Percentiles rank a stretch among this genome's conserved stretches.
phyloP scores from a whole-genome alignment of 2,797 vertebrate genomes.

The Babyrousa celebensis region DNA sequence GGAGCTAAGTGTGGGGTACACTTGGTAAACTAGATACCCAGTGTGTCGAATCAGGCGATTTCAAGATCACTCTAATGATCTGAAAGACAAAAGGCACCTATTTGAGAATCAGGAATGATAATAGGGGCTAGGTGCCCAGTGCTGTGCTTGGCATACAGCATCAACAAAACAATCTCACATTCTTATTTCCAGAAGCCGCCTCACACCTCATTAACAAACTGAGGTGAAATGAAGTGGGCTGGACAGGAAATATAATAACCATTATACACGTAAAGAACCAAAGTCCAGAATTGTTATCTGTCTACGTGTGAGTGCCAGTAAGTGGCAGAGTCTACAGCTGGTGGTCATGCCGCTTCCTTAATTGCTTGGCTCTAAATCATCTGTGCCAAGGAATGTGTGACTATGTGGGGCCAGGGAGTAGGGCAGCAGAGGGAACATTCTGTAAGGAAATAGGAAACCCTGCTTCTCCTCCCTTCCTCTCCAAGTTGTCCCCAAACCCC shows the following conservation, averaged over 20 bases:
- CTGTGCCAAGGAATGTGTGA: background rate
- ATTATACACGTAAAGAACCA: background rate
- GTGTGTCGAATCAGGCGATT: background rate
- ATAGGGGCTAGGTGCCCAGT: background rate
- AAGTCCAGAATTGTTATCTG: background rate
- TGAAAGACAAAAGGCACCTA: background rate
- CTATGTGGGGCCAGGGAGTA: background rate
- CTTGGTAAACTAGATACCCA: background rate
- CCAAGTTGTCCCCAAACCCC: background rate
- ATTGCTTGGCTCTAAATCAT: background rate
- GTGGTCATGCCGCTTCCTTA: background rate
- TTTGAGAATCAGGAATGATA: background rate
- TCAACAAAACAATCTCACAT: background rate
- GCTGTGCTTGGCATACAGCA: background rate
- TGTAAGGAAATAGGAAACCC: background rate
- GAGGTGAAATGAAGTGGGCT: background rate
- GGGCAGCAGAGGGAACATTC: background rate
- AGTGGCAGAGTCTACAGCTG: background rate
- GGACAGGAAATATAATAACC: background rate
- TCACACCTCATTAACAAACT: background rate
- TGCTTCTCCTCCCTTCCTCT: background rate
- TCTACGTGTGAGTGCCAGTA: background rate
- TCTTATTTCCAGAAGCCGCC: background rate
- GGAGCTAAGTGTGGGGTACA: background rate
- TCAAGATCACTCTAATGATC: background rate